Percentiles rank a stretch among this genome's conserved stretches.
phyloP scores from a whole-genome alignment of 2,113 vertebrate genomes.

The Noctilio leporinus region DNA sequence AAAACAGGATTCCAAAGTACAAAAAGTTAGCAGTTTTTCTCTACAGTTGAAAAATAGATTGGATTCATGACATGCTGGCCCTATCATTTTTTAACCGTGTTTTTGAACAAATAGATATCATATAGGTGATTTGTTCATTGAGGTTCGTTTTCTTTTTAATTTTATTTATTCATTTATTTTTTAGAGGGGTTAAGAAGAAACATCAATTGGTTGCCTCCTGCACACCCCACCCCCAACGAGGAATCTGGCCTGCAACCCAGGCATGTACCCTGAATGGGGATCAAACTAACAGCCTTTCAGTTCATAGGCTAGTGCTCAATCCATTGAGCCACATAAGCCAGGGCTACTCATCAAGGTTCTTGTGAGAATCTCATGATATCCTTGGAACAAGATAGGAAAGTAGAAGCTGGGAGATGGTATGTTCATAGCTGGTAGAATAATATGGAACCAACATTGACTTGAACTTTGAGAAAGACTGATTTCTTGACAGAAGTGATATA shows the following conservation, averaged over 20 bases:
- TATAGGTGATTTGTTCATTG: background rate
- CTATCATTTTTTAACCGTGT: background rate
- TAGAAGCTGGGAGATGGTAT: background rate
- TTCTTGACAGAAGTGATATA: background rate
- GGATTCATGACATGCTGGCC: background rate
- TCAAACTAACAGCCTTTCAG: too few species aligned
- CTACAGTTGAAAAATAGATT: slow-evolving; percentile 16
- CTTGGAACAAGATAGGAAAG: background rate
- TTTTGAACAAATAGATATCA: background rate
- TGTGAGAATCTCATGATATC: background rate
- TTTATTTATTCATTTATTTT: too few species aligned
- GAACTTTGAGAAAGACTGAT: background rate
- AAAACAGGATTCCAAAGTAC: slow-evolving; percentile 27
- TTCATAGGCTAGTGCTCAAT: too few species aligned
- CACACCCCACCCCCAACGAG: too few species aligned
- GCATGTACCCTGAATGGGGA: too few species aligned
- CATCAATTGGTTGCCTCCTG: too few species aligned
- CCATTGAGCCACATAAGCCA: too few species aligned
- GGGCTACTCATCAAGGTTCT: background rate
- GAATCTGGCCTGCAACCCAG: too few species aligned
- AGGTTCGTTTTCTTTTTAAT: too few species aligned
- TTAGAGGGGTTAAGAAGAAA: too few species aligned
- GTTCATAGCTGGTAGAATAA: background rate
- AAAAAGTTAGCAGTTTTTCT: slow-evolving; percentile 10
- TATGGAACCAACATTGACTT: background rate